Conservation (phyloP, 2,113 vertebrate genomes). For the Budorcas taxicolor region DNA sequence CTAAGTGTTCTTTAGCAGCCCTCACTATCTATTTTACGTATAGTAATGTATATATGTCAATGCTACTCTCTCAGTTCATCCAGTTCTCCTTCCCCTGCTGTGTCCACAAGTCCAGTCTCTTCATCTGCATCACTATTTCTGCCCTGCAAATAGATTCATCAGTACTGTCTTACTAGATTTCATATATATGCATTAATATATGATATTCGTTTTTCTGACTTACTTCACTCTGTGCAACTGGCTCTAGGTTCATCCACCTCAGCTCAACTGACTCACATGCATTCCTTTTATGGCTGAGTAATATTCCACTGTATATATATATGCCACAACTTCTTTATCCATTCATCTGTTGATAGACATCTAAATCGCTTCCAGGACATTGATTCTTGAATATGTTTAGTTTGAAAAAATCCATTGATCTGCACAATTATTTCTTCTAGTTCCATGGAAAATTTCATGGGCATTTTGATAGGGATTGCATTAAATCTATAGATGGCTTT, state of each 20-base stretch:
- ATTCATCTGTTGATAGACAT: neutral
- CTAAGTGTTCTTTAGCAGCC: neutral
- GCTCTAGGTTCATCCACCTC: neutral
- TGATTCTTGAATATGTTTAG: neutral
- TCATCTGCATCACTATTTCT: neutral
- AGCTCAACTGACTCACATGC: neutral
- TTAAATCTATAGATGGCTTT: neutral
- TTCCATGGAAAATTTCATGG: neutral
- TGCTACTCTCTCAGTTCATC: neutral
- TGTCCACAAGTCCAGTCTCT: neutral
- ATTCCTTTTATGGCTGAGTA: neutral
- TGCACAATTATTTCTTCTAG: neutral
- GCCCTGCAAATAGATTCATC: neutral
- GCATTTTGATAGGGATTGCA: neutral
- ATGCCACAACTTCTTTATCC: neutral
- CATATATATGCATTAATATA: neutral
- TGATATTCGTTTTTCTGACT: neutral
- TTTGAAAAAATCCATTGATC: neutral
- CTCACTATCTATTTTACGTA: neutral
- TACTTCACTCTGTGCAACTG: neutral
- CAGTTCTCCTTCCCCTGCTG: neutral
- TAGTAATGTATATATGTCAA: neutral
- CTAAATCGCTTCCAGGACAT: neutral
- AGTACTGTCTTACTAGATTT: neutral
- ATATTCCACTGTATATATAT: neutral